These are phyloP conservation scores for Alcedo quadribrachys DNA, from an alignment of 2,797 vertebrate genomes.

Conservation along the genomic window DNA sequence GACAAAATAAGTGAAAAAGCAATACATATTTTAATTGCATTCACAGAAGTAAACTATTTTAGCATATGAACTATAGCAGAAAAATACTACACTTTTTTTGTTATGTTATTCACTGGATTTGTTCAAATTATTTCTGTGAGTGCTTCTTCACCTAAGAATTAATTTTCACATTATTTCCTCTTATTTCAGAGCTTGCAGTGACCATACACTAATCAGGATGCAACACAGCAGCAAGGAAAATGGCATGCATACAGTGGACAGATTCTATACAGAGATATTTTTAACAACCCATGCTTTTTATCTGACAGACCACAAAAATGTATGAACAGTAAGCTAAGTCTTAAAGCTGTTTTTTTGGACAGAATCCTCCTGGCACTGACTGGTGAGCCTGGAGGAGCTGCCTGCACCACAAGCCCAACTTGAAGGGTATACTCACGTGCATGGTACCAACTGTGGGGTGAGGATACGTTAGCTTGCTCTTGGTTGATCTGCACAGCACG, in stretches of 20 bases:
- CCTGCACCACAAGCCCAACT: fast-evolving
- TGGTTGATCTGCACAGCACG: not conserved
- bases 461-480: not conserved
- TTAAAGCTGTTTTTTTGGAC: not conserved
- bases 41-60: not conserved
- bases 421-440: not conserved
- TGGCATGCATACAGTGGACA: not conserved
- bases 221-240: not conserved
- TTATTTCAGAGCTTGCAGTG: not conserved
- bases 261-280: not conserved
- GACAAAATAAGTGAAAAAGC: conserved; percentile 58
- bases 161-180: not conserved
- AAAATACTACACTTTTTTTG: not conserved
- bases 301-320: not conserved
- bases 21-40: conserved; percentile 3
- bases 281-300: not conserved
- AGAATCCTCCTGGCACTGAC: not conserved
- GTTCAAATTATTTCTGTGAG: not conserved
- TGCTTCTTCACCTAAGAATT: not conserved
- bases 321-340: not conserved
- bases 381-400: not conserved
- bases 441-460: not conserved
- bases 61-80: not conserved
- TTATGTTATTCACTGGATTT: not conserved
- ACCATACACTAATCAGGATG: not conserved